phyloP scores from a whole-genome alignment of 2,888 invertebrate species.

The Saturnia japonica region DNA sequence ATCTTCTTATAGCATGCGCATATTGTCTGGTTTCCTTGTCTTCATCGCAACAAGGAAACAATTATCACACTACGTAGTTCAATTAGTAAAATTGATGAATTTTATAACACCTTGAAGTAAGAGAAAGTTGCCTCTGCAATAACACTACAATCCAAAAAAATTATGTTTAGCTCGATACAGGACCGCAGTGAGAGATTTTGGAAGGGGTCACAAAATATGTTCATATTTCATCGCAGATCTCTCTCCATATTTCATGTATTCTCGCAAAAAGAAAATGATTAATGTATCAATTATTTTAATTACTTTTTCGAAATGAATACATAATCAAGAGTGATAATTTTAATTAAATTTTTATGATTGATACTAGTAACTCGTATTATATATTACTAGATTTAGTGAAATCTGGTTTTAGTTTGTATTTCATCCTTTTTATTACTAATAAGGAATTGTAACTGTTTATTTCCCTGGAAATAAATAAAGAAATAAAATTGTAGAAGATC shows the following conservation, averaged over 20 bases:
- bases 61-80: constrained; percentile 2
- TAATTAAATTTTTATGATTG: no score
- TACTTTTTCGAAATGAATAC: no score
- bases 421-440: no score
- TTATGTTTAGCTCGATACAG: not conserved
- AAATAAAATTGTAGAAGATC: no score
- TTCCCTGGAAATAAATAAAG: no score
- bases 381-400: no score
- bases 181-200: not conserved
- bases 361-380: no score
- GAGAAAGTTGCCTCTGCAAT: constrained; percentile 9
- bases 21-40: not conserved
- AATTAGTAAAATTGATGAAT: constrained; percentile 4
- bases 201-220: not conserved
- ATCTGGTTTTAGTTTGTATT: no score
- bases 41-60: constrained; percentile 3
- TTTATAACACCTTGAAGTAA: constrained; percentile 11
- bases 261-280: not conserved
- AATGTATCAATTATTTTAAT: no score
- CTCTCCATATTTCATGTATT: not conserved
- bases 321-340: no score
- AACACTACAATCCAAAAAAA: not conserved
- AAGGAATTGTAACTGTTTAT: no score
- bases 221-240: no score
- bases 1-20: not conserved